Evolutionary conservation across 2,113 vertebrate species (phyloP).

Genomic region (Hyaena hyaena): DNA sequence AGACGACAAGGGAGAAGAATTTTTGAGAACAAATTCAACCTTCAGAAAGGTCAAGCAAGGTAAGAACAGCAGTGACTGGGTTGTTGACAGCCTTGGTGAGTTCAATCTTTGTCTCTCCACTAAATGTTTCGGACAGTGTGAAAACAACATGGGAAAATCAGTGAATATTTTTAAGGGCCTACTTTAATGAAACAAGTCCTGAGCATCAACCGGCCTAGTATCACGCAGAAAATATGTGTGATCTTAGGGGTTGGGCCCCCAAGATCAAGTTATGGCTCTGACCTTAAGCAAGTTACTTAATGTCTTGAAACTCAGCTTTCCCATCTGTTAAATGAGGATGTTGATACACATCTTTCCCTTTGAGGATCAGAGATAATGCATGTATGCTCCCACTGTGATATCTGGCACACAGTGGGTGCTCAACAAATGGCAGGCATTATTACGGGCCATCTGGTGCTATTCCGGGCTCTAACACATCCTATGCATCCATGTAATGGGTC

Average conservation of each 20-base stretch:
- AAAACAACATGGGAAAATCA: neutral
- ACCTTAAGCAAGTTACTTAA: neutral
- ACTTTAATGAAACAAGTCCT: neutral
- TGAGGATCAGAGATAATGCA: neutral
- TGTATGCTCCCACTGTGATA: neutral
- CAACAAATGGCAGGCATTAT: neutral
- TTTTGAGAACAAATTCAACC: neutral
- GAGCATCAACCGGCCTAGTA: neutral
- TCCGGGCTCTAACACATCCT: neutral
- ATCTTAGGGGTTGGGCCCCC: neutral
- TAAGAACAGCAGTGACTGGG: neutral
- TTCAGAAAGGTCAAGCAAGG: neutral
- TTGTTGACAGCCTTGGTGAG: neutral
- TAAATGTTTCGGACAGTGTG: neutral
- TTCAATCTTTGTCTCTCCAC: neutral
- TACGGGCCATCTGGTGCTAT: neutral
- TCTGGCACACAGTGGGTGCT: neutral
- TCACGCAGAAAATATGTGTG: neutral
- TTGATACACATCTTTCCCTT: neutral
- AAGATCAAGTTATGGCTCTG: neutral
- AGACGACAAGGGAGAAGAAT: neutral
- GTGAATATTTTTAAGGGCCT: neutral
- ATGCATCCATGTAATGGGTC: neutral
- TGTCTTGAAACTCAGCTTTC: neutral
- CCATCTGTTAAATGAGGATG: neutral